phyloP scores from a whole-genome alignment of 1,140 invertebrate genomes.

The Dendrolimus kikuchii region DNA sequence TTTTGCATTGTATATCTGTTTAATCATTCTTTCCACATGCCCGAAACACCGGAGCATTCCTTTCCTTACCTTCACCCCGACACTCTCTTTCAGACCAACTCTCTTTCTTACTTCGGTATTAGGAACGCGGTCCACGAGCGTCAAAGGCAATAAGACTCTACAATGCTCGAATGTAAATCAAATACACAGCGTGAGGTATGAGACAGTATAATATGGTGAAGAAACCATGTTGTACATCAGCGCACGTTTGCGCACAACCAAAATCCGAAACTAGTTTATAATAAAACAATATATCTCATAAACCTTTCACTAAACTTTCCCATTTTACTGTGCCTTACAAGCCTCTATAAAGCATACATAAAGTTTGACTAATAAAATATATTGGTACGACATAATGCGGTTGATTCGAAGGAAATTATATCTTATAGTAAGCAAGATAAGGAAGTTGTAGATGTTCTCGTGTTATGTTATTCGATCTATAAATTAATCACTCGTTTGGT shows the following conservation, averaged over 20 bases:
- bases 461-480: slow-evolving; percentile 14
- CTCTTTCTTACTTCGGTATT: too few relatives aligned
- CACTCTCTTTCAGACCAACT: too few relatives aligned
- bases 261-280: slow-evolving; percentile 10
- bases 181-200: too few relatives aligned
- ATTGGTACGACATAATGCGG: slow-evolving; percentile 3
- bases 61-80: too few relatives aligned
- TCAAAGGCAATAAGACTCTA: too few relatives aligned
- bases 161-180: too few relatives aligned
- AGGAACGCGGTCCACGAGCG: too few relatives aligned
- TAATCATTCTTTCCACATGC: too few relatives aligned
- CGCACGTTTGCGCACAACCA: neutral
- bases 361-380: slow-evolving; percentile 30
- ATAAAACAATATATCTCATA: slow-evolving; percentile 31
- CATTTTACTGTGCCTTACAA: slow-evolving; percentile 34
- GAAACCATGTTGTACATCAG: too few relatives aligned
- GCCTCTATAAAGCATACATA: slow-evolving; percentile 26
- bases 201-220: too few relatives aligned
- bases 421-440: neutral
- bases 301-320: slow-evolving; percentile 40
- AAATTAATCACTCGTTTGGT: slow-evolving; percentile 35
- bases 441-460: neutral
- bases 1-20: too few relatives aligned
- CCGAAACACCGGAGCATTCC: too few relatives aligned
- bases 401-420: neutral